Evolutionary conservation across 2,888 invertebrate genomes (phyloP).

Genomic region (Orchesella flavescens): DNA sequence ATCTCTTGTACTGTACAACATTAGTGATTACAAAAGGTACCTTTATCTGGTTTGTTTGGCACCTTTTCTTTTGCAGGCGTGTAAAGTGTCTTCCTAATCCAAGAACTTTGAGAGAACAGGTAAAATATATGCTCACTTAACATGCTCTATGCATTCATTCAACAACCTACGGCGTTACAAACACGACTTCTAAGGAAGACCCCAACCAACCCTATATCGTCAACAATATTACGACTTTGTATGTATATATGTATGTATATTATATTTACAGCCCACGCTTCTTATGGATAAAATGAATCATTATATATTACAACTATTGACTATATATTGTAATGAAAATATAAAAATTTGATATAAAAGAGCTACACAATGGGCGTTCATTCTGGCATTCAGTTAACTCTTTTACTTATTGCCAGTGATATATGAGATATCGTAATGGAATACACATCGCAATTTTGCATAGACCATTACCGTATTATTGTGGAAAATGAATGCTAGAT

Average conservation of each 20-base stretch:
- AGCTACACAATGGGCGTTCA: conserved; percentile 1
- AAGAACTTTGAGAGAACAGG: background rate
- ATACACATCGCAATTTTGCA: background rate
- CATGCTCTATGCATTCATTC: background rate
- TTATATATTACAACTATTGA: background rate
- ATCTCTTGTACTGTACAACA: background rate
- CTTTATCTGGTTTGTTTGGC: background rate
- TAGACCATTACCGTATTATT: conserved; percentile 11
- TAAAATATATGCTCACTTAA: no score
- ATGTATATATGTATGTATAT: no score
- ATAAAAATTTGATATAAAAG: background rate
- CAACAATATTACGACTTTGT: background rate
- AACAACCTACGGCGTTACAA: background rate
- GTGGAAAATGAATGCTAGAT: conserved; percentile 11
- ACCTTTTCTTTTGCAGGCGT: background rate
- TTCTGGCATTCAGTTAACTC: conserved; percentile 1
- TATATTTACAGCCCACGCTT: background rate
- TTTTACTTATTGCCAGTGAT: background rate
- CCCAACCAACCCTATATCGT: background rate
- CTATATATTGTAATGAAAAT: background rate
- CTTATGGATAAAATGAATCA: no score
- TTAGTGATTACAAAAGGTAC: background rate
- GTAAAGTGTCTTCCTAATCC: background rate
- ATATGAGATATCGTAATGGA: background rate
- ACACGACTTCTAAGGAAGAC: background rate